Evolutionary conservation across 2,888 invertebrate genomes (phyloP), one percentile per base, ranked within the genome.

Genomic region (Leistus spinibarbis): DNA sequence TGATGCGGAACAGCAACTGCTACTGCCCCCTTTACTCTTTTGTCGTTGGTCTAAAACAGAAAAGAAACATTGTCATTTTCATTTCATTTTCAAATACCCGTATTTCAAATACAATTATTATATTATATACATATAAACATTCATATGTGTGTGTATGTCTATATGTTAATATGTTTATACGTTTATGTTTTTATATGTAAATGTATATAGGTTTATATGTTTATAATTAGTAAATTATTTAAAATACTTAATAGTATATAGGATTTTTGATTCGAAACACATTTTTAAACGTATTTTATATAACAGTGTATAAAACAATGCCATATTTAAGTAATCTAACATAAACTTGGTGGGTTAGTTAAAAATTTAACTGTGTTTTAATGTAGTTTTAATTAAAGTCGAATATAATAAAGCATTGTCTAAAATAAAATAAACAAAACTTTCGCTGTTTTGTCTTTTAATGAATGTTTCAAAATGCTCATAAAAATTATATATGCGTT

Each of bases 1-100:
- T 81, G 95, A 93, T 82, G 95, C 92, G 83, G 95, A 95, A 90
- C 96, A 96, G 91, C 96, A 96, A 91, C 95, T 95, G 90, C 95
- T 95, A 83, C 95, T 95, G 81, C 95, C 95, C 80, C 95, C 95
- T 93, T 96, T 96, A 89, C 95, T 95, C 88, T 96, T 96, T 89
- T 95, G 95, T 89, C 95, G 91, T 91, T 96, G 95, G 92, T 96
- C 96, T 96, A 90, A 81, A 92, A 90, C 83, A 83, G n/a, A 5
- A 54, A 16, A 54, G 1, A 54, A 16, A 54, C 5, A 54, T 54
- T n/a, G n/a, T n/a, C n/a, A n/a, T n/a, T n/a, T n/a, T n/a, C n/a
- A n/a, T n/a, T n/a, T n/a, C n/a, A n/a, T n/a, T n/a, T n/a, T n/a
- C n/a, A n/a, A n/a, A n/a, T n/a, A n/a, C n/a, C n/a, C n/a, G n/a